Base-by-base conservation (phyloP, 92 coral and sea anemone genomes). In the Epizoanthus rinbou region DNA sequence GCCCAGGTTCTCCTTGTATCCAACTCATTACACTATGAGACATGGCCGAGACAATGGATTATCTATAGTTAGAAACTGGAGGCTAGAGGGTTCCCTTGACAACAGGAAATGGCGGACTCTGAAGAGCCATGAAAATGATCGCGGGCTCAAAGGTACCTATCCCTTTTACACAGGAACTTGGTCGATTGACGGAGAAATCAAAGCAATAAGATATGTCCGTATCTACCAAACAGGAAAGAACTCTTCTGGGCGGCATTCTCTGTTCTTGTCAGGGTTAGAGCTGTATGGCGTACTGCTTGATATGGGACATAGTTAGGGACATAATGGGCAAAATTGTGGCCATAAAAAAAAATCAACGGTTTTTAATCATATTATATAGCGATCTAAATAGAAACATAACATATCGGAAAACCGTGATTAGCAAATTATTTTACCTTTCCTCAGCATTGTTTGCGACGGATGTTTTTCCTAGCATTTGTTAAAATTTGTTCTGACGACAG, bases 21-120 rank as follows among this genome's bases (percentile, higher is more conserved):
- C 82, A 4, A 93, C 97, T 0, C 91, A 80, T 62, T 93, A 93
- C 87, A 88, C 93, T 22, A 54, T 91, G 21, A 83, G 97, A 63
- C 97, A 93, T 69, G 97, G 97, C 70, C 86, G 94, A 45, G 94
- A 93, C 82, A 93, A 91, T 64, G 94, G 97, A 4, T 81, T 91
- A 81, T 93, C 97, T 56, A 69, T 91, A 76, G 75, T 93, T 69
- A 82, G 94, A 71, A 91, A 91, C 75, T 93, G 97, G 97, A 92
- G 87, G 1, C 91, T 93, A 0, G 97, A 93, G 73, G 94, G 94
- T 6, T 93, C 97, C 69, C 84, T 90, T 43, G 93, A 93, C 67
- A 92, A 90, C 33, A 75, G 89, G 31, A 80, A 54, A 19, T 93
- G 97, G 97, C 69, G 72, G 57, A 67, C 85, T 39, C 87, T 93